These are phyloP conservation scores for Lepilemur ruficaudatus DNA, from an alignment of 2,797 vertebrate genomes.

Conservation along the genomic window DNA sequence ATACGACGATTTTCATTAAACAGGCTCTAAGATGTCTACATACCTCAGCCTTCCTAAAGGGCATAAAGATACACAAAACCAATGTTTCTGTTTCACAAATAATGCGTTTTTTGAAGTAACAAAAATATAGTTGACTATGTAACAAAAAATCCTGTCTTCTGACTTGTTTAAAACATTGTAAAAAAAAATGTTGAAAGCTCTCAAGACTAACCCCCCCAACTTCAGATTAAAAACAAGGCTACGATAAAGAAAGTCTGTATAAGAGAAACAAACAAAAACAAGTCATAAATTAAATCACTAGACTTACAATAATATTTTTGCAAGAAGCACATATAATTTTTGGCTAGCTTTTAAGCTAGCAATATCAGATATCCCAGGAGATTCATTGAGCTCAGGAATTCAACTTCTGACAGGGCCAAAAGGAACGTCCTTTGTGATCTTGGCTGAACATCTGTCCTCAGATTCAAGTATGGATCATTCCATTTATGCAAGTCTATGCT, in stretches of 20 bases:
- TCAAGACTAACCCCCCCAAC: conserved; percentile 17
- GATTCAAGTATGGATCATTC: background rate
- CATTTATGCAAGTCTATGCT: background rate
- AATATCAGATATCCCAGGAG: conserved; percentile 55
- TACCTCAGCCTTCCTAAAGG: background rate
- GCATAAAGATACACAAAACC: background rate
- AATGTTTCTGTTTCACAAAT: background rate
- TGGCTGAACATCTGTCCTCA: background rate
- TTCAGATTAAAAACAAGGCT: conserved; percentile 49
- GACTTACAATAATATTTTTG: conserved; percentile 62
- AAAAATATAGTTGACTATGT: background rate
- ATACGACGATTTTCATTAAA: background rate
- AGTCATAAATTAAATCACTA: conserved; percentile 44
- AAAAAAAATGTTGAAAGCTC: conserved; percentile 30
- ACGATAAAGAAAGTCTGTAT: conserved; percentile 16
- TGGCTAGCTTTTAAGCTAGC: conserved; percentile 30
- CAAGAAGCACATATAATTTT: conserved; percentile 43
- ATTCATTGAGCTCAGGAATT: conserved; percentile 16
- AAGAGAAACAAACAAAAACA: conserved; percentile 67
- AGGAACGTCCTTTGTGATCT: conserved; percentile 5
- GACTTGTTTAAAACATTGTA: background rate
- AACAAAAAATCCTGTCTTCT: background rate
- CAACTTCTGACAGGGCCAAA: conserved; percentile 7
- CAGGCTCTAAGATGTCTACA: background rate
- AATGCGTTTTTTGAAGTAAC: background rate